Conservation (phyloP, 2,797 vertebrate species). For the Oryzias dopingdopingensis region DNA sequence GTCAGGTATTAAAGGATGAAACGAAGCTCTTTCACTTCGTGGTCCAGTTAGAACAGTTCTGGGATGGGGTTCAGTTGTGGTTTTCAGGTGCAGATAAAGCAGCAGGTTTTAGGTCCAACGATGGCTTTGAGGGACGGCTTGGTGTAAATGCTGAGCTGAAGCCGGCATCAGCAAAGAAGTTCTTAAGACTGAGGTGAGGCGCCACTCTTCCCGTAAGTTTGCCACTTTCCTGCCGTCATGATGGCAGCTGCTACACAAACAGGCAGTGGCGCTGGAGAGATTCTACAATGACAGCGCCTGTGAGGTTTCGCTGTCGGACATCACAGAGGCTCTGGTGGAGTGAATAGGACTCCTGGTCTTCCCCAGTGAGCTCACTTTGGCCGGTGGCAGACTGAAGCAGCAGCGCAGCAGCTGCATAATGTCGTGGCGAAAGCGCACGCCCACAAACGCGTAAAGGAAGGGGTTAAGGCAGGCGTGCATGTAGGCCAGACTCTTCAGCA, state of each 20-base stretch:
- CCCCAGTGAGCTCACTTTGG: conserved; percentile 9
- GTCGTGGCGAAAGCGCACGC: conserved; percentile 80
- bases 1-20: too few relatives aligned
- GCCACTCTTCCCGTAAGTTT: too few relatives aligned
- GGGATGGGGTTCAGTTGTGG: too few relatives aligned
- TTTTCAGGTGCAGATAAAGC: too few relatives aligned
- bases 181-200: too few relatives aligned
- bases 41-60: too few relatives aligned
- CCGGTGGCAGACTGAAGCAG: conserved; percentile 6
- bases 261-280: neutral
- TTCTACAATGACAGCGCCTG: conserved; percentile 74
- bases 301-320: conserved; percentile 76
- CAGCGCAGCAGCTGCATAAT: conserved; percentile 65
- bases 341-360: conserved; percentile 46
- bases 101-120: too few relatives aligned
- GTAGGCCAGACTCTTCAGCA: conserved; percentile 84
- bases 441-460: conserved; percentile 86
- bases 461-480: conserved; percentile 89
- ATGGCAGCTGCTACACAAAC: conserved; percentile 22
- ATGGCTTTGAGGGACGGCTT: too few relatives aligned
- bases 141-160: neutral
- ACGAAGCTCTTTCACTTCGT: too few relatives aligned
- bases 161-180: neutral
- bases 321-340: conserved; percentile 61
- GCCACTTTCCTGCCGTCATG: too few relatives aligned